These are phyloP conservation scores for Tapera naevia DNA, from an alignment of 2,797 vertebrate genomes.

Conservation along the genomic window DNA sequence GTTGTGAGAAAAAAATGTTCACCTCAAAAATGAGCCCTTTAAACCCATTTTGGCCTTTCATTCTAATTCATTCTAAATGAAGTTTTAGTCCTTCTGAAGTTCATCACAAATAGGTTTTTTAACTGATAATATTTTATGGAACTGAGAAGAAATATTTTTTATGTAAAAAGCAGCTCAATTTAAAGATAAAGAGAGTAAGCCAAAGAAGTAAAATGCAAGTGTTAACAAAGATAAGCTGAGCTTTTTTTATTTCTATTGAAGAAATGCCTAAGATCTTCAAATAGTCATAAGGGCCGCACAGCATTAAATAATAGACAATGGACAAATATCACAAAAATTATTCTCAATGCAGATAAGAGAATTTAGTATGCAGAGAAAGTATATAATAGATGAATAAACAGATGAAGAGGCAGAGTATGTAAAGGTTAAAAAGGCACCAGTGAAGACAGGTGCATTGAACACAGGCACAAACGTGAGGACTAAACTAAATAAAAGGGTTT, in stretches of 20 bases:
- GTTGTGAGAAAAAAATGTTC: neutral
- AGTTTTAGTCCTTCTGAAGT: neutral
- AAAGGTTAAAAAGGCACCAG: slow-evolving; percentile 28
- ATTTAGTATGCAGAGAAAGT: neutral
- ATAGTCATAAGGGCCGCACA: neutral
- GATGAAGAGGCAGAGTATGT: neutral
- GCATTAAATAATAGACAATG: neutral
- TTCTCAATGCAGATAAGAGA: neutral
- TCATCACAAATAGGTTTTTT: neutral
- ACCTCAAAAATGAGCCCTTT: neutral
- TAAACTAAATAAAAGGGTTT: slow-evolving; percentile 23
- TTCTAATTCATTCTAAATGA: neutral
- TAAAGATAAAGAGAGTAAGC: slow-evolving; percentile 27
- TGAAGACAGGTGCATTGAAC: neutral
- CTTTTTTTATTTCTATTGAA: neutral
- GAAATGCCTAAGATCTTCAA: slow-evolving; percentile 15
- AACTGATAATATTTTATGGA: neutral
- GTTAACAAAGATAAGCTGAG: slow-evolving; percentile 16
- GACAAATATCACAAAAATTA: neutral
- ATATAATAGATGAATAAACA: neutral
- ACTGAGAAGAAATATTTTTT: neutral
- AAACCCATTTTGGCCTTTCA: neutral
- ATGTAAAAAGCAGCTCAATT: slow-evolving; percentile 18
- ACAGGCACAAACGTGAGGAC: neutral
- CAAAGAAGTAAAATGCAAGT: slow-evolving; percentile 4